A percentile compares a stretch with the other conserved stretches of the same genome.
phyloP scores from a whole-genome alignment of 2,113 vertebrate species.

The Haemorhous mexicanus region DNA sequence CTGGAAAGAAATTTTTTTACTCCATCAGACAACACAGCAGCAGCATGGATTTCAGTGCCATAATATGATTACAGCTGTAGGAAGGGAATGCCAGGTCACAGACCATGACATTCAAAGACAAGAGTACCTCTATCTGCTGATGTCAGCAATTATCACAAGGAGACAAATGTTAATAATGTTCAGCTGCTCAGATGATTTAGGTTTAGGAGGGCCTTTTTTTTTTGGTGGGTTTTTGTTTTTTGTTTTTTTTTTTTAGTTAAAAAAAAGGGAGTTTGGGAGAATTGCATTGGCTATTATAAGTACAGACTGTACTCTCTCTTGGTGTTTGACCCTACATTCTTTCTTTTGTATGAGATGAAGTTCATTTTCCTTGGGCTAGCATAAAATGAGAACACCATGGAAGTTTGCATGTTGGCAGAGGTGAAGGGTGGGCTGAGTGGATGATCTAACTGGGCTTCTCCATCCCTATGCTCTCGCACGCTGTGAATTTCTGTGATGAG shows the following conservation, averaged over 20 bases:
- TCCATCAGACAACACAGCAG: neutral
- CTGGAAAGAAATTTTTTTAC: neutral
- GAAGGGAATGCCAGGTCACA: conserved; percentile 18
- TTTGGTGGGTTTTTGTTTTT: too few species aligned
- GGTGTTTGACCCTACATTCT: conserved; percentile 33
- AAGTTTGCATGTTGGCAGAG: conserved; percentile 37
- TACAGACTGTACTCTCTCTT: conserved; percentile 50
- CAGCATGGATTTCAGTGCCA: neutral
- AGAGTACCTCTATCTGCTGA: conserved; percentile 18
- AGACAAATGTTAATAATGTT: conserved; percentile 8
- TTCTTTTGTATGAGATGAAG: conserved; percentile 59
- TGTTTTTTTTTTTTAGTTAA: accelerated
- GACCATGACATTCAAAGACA: neutral
- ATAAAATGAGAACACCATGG: conserved; percentile 56
- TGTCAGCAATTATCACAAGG: neutral
- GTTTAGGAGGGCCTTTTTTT: accelerated
- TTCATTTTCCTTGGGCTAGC: conserved; percentile 42
- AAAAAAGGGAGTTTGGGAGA: neutral
- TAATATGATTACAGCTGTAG: neutral
- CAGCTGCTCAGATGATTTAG: neutral
- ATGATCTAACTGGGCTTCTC: conserved; percentile 61
- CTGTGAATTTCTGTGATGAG: conserved; percentile 32
- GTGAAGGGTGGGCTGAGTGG: conserved; percentile 27
- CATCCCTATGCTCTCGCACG: accelerated
- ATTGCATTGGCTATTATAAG: neutral